Evolutionary conservation across 2,113 vertebrate genomes (phyloP), one percentile per base, ranked within the genome.

Genomic region (Harpagus bidentatus): DNA sequence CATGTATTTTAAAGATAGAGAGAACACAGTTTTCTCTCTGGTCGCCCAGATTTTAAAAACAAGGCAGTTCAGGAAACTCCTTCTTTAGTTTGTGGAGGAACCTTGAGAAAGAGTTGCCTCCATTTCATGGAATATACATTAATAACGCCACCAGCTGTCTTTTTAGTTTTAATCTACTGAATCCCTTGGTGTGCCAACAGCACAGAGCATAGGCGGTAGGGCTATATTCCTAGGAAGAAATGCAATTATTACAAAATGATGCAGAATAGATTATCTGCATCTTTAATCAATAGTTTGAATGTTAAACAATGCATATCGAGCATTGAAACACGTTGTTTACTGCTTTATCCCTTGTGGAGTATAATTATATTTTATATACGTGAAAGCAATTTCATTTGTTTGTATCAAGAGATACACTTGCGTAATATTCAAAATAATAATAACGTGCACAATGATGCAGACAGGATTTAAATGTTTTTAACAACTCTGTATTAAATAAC

Each of bases 221-320:
- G n/a, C 32, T 50, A 5, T 17, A 69, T 26, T 61, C 56, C 58
- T 8, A 8, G 55, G 66, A 61, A 84, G 18, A 63, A 70, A 74
- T 11, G n/a, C 13, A 56, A 74, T 34, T 45, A 50, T 45, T n/a
- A 78, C 34, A 84, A 45, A 87, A 45, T 16, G 25, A 58, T 72
- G 53, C 15, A 36, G 56, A 92, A 73, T 6, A 74, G 50, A 84
- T 89, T 71, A 82, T 89, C 78, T 79, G 50, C 78, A 82, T 89
- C 89, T 91, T 96, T 89, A 84, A 96, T 94, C 80, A 86, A 92
- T 78, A 88, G 61, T 83, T 89, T 91, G 74, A 85, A 94, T 59
- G 78, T 47, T 87, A 86, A 86, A 86, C 59, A 73, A 79, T 28
- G 65, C 61, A 32, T 47, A 18, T 14, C 2, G 4, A 84, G 69